Base-by-base conservation (phyloP, 2,797 vertebrate species). In the Philypnodon macrostomus region DNA sequence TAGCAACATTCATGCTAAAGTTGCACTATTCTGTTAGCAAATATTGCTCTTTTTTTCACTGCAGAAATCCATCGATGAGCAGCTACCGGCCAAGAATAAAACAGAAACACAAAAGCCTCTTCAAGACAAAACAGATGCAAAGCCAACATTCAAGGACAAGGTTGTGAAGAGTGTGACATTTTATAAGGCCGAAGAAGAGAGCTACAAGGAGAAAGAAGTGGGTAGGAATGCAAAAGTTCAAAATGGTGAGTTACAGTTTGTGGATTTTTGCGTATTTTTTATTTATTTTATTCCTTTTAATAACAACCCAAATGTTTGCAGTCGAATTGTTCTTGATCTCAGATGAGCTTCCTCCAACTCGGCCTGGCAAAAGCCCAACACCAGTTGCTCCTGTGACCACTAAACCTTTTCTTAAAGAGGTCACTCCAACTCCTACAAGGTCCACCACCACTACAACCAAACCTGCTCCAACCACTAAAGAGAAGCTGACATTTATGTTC, bases 81-180 rank as follows among this genome's bases (percentile, higher is more conserved):
- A 59, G 30, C 59, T 55, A 36, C 47, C 56, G 21, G 19, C 27
- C 17, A 74, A 36, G 29, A 79, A 81, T 8, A 80, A 67, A 29
- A 80, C 84, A 1, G 70, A 27, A 17, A 36, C 38, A 17, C 60
- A 53, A 27, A 67, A 85, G 84, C 0, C 79, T 86, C 48, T 75
- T 80, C 12, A 76, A 82, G 35, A 85, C 64, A 1, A 68, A 44
- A 67, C 74, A 0, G 83, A 87, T 27, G 67, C 79, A 2, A 66
- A 67, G 58, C 61, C 55, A 49, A 79, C 81, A 33, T 63, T 87
- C 0, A 81, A 83, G 44, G 80, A 82, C 34, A 83, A 77, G 54
- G 81, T 92, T 10, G 77, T 95, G 54, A 89, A 90, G 47, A 92
- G 92, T 1, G 68, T 95, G 73, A 96, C 94, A 52, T 97, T 95